These are phyloP conservation scores for Lepidothrix coronata DNA, from an alignment of 2,113 vertebrate species.

Conservation along the genomic window DNA sequence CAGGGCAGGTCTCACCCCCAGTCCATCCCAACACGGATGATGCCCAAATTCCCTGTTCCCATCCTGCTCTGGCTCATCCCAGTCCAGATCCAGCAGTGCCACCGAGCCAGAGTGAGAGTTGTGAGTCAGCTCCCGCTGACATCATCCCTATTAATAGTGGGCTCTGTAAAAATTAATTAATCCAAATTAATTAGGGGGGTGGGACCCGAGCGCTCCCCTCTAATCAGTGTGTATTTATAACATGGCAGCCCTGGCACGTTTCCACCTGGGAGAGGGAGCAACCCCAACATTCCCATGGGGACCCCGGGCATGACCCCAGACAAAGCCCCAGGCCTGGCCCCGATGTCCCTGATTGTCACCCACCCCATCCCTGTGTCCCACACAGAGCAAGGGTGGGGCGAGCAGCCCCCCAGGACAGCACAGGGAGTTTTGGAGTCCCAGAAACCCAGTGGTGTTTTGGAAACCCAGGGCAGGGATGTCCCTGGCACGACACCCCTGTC, in stretches of 20 bases:
- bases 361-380: not conserved
- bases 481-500: fast-evolving
- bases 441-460: fast-evolving
- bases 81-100: fast-evolving
- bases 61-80: fast-evolving
- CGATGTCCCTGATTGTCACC: not conserved
- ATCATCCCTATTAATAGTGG: conserved; percentile 62
- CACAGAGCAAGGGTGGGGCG: not conserved
- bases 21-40: fast-evolving
- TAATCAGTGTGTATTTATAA: not conserved
- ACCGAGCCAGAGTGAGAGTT: conserved; percentile 33
- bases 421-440: not conserved
- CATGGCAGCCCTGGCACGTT: not conserved
- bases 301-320: not conserved
- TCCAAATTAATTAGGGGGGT: conserved; percentile 45
- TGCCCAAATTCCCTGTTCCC: fast-evolving
- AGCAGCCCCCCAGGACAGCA: too few species aligned
- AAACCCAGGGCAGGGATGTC: not conserved
- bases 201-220: not conserved
- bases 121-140: conserved; percentile 30
- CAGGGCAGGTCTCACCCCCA: too few species aligned
- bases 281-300: not conserved
- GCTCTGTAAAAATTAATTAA: conserved; percentile 51
- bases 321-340: not conserved
- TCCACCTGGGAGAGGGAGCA: fast-evolving